Conservation (phyloP, 2,113 vertebrate genomes). For the Labeo rohita region DNA sequence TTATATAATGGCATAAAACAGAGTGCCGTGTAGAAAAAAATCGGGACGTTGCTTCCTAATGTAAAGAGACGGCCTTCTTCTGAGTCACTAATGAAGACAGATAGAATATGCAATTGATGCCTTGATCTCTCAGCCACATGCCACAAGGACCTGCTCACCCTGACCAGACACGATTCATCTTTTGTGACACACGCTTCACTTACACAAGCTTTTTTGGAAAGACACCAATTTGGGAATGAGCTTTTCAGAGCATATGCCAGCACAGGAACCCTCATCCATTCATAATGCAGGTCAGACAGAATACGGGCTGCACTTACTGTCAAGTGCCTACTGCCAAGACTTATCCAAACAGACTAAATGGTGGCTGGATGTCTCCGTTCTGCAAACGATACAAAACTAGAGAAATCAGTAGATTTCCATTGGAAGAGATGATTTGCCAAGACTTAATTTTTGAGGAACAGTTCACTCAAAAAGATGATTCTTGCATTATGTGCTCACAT, state of each 20-base stretch:
- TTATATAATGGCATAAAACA: neutral
- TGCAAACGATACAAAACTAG: neutral
- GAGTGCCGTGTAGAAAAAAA: neutral
- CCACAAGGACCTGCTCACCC: conserved; percentile 12
- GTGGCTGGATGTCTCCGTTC: neutral
- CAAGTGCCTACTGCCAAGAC: conserved; percentile 26
- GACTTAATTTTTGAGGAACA: no score
- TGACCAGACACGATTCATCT: conserved; percentile 33
- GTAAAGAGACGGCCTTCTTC: neutral
- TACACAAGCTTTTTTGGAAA: conserved; percentile 24
- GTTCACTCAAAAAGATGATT: no score
- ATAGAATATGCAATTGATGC: conserved; percentile 21
- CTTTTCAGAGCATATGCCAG: neutral
- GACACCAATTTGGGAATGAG: neutral
- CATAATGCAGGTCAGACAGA: conserved; percentile 52
- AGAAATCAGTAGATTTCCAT: neutral
- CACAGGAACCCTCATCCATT: conserved; percentile 40
- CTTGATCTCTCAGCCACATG: neutral
- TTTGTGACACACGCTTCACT: conserved; percentile 40
- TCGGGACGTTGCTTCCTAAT: neutral
- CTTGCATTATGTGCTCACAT: no score
- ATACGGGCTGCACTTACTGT: conserved; percentile 48
- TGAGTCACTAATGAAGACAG: conserved; percentile 28
- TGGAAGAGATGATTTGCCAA: neutral
- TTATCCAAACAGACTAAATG: conserved; percentile 34